phyloP scores from a whole-genome alignment of 1,140 invertebrate genomes.

The Steinernema feltiae region DNA sequence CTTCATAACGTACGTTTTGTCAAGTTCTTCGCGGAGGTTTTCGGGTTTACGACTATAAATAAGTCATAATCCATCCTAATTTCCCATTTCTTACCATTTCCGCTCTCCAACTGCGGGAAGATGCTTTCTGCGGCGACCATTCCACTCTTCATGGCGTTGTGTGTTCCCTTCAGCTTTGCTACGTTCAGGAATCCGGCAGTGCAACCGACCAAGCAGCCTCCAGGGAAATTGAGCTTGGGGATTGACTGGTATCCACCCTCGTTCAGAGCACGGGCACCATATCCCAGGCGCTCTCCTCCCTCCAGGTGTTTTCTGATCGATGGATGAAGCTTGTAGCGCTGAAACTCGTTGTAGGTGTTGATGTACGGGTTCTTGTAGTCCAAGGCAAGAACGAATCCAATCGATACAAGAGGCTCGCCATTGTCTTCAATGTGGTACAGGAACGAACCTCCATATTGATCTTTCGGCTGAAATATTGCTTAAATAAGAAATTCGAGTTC shows the following conservation, averaged over 20 bases:
- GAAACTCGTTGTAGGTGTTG: conserved; percentile 68
- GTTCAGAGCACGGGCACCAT: conserved; percentile 89
- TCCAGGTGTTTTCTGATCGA: conserved; percentile 73
- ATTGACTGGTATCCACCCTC: conserved; percentile 87
- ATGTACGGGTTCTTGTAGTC: conserved; percentile 94
- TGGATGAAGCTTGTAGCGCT: conserved; percentile 83
- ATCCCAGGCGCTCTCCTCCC: conserved; percentile 77
- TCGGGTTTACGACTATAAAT: conserved; percentile 68
- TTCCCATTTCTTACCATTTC: conserved; percentile 38
- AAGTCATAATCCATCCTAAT: background rate
- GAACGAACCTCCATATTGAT: conserved; percentile 94
- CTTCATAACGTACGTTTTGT: conserved; percentile 84
- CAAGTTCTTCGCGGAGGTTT: conserved; percentile 69
- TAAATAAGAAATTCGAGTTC: background rate
- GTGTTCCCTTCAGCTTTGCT: conserved; percentile 92
- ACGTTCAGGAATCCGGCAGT: conserved; percentile 89
- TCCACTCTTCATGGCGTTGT: conserved; percentile 96
- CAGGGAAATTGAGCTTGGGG: conserved; percentile 82
- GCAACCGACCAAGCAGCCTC: conserved; percentile 85
- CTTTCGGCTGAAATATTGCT: conserved; percentile 64
- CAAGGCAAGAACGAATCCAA: conserved; percentile 88
- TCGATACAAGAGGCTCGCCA: conserved; percentile 74
- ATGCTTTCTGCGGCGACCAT: conserved; percentile 89
- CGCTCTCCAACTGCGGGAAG: conserved; percentile 66
- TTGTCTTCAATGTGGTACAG: conserved; percentile 85